A percentile compares a stretch with the other conserved stretches of the same genome.
Conservation (phyloP, 92 coral and sea anemone species). For the Porites evermanni region DNA sequence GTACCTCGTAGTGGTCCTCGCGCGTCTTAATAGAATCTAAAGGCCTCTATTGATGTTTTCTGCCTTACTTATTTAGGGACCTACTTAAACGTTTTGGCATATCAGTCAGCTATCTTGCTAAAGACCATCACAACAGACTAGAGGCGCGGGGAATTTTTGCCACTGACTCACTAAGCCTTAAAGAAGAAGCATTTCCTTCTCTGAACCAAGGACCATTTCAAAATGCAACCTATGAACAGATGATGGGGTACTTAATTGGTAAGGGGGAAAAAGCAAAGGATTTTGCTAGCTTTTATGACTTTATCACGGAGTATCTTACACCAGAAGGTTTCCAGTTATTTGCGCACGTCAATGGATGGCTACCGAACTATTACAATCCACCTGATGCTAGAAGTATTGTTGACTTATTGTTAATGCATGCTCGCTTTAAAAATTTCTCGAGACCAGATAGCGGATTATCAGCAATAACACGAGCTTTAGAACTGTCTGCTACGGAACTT, state of each 20-base stretch:
- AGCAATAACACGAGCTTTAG: neutral
- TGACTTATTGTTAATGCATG: neutral
- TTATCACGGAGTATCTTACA: constrained; percentile 7
- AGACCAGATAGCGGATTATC: constrained; percentile 13
- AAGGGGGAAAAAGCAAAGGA: neutral
- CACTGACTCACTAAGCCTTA: neutral
- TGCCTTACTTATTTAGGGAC: constrained; percentile 1
- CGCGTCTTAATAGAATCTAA: no score
- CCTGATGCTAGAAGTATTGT: neutral
- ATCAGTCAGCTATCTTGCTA: constrained; percentile 9
- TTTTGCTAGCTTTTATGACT: constrained; percentile 9
- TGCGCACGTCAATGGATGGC: neutral
- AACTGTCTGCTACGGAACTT: neutral
- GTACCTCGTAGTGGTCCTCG: no score
- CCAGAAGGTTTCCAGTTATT: constrained; percentile 21
- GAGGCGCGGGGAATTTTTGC: constrained; percentile 33
- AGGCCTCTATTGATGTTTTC: neutral
- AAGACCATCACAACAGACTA: constrained; percentile 9
- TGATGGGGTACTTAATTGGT: neutral
- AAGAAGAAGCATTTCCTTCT: constrained; percentile 4
- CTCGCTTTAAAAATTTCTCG: neutral
- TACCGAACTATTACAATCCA: neutral
- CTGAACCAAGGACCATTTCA: constrained; percentile 6
- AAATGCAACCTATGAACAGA: constrained; percentile 1
- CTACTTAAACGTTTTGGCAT: constrained; percentile 21